phyloP scores from a whole-genome alignment of 2,113 vertebrate species.

The Toxotes jaculatrix region DNA sequence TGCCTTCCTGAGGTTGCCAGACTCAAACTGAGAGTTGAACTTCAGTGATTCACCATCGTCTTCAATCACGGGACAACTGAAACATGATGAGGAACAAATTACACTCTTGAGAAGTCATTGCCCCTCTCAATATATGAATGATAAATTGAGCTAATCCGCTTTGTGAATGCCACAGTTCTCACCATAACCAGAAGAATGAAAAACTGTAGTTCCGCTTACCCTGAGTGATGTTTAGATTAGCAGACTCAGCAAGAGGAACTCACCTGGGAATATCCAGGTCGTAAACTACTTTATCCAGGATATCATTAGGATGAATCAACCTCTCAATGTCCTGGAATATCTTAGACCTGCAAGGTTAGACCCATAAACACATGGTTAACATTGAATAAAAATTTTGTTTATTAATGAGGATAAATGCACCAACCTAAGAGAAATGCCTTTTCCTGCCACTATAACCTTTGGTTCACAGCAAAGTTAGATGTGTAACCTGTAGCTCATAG shows the following conservation, averaged over 20 bases:
- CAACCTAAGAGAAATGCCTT: neutral
- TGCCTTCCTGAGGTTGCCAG: constrained; percentile 97
- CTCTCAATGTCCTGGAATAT: constrained; percentile 99
- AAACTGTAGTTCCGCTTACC: constrained; percentile 2
- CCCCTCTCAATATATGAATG: neutral
- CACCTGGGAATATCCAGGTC: constrained; percentile 94
- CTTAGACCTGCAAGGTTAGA: constrained; percentile 88
- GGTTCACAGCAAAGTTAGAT: neutral
- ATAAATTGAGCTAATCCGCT: constrained; percentile 2
- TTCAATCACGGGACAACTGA: constrained; percentile 86
- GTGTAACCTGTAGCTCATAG: neutral
- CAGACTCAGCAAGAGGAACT: constrained; percentile 49
- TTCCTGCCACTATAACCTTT: neutral
- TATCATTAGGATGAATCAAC: constrained; percentile 95
- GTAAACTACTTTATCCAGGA: constrained; percentile 95
- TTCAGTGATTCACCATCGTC: constrained; percentile 91
- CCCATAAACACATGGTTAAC: constrained; percentile 2
- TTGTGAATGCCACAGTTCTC: constrained; percentile 14
- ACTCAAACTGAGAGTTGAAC: constrained; percentile 99
- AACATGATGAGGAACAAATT: constrained; percentile 29
- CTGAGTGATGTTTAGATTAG: neutral
- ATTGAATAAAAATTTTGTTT: neutral
- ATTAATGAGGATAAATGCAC: neutral
- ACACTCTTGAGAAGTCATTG: constrained; percentile 14
- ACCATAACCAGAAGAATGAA: neutral